Evolutionary conservation across 2,797 vertebrate genomes (phyloP).

Genomic region (Halcyon smyrnensis): DNA sequence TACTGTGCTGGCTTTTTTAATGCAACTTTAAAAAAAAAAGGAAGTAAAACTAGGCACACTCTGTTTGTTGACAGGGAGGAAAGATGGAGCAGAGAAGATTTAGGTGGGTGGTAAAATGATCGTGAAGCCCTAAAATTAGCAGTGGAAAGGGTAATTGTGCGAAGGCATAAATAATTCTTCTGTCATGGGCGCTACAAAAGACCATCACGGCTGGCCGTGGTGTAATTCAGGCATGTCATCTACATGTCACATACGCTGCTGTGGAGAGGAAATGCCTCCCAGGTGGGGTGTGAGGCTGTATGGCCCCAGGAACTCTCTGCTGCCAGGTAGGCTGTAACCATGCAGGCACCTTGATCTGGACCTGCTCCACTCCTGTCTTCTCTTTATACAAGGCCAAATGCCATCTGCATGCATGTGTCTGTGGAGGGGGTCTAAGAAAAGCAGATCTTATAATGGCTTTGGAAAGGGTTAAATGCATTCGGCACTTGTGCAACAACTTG

Average conservation of each 20-base stretch:
- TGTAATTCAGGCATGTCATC: neutral
- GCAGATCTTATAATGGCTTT: neutral
- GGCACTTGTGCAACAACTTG: neutral
- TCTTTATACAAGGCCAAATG: neutral
- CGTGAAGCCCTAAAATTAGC: neutral
- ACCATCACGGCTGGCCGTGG: neutral
- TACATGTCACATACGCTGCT: neutral
- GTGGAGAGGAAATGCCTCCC: neutral
- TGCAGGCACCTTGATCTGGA: neutral
- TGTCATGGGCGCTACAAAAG: neutral
- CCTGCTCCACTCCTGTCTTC: neutral
- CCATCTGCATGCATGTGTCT: accelerated
- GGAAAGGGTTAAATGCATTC: neutral
- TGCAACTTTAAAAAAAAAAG: conserved; percentile 15
- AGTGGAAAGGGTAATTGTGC: neutral
- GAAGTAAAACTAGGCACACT: neutral
- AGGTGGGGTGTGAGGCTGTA: neutral
- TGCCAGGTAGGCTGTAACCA: neutral
- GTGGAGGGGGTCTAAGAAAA: neutral
- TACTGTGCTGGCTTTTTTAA: neutral
- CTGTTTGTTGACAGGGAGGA: neutral
- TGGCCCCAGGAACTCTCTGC: neutral
- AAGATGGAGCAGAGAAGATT: neutral
- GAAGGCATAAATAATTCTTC: neutral
- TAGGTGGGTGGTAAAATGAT: neutral